These are phyloP conservation scores for Virgularia gustaviana DNA, from an alignment of 92 coral and sea anemone genomes.

Conservation along the genomic window DNA sequence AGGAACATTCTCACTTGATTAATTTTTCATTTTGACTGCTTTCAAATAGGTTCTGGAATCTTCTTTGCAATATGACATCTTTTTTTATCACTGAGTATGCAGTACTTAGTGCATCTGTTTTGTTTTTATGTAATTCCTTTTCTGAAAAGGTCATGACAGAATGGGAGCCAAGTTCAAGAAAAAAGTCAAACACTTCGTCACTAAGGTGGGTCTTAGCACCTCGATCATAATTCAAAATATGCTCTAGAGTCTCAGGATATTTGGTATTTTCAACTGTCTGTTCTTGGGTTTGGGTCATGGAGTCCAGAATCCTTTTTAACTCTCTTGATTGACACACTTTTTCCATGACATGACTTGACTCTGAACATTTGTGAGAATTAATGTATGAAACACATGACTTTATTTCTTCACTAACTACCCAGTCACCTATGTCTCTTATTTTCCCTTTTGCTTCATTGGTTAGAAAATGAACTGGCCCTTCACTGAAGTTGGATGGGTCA, in stretches of 20 bases:
- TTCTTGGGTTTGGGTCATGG: background rate
- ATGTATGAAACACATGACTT: constrained; percentile 24
- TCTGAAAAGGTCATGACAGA: constrained; percentile 3
- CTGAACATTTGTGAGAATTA: constrained; percentile 16
- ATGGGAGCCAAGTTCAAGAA: constrained; percentile 27
- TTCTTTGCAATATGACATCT: background rate
- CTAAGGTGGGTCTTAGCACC: constrained; percentile 31
- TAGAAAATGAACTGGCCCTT: constrained; percentile 35
- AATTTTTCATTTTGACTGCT: background rate
- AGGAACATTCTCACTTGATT: background rate
- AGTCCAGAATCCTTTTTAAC: constrained; percentile 8
- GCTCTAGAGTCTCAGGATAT: constrained; percentile 29
- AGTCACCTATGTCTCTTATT: constrained; percentile 26
- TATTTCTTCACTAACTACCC: constrained; percentile 26
- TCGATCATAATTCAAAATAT: constrained; percentile 19
- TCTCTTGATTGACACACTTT: background rate
- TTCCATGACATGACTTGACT: background rate
- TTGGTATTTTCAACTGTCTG: constrained; percentile 13
- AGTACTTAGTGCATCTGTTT: background rate
- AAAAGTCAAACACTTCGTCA: constrained; percentile 14
- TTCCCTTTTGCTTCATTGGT: constrained; percentile 42
- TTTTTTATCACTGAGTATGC: background rate
- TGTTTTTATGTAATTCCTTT: constrained; percentile 19
- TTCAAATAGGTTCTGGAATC: background rate
- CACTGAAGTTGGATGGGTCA: constrained; percentile 25